Percentiles rank a stretch among this genome's conserved stretches.
These are phyloP conservation scores for Rhinichthys klamathensis DNA, from an alignment of 2,113 vertebrate species.

Conservation along the genomic window DNA sequence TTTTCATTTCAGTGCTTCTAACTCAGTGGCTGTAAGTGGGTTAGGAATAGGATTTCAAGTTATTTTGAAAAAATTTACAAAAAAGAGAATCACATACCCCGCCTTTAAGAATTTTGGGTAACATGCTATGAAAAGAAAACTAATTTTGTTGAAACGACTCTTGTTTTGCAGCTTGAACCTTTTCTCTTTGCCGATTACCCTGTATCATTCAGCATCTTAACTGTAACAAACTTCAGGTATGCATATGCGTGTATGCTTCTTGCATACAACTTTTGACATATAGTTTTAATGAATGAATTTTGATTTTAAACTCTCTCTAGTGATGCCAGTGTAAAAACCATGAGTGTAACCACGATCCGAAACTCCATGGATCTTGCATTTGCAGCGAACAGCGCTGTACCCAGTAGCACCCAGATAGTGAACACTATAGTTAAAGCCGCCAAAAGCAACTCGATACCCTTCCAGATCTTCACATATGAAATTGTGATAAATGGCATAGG, in stretches of 20 bases:
- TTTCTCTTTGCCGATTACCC: conserved; percentile 33
- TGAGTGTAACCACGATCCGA: neutral
- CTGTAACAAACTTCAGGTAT: conserved; percentile 33
- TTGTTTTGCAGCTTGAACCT: conserved; percentile 31
- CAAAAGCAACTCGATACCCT: conserved; percentile 21
- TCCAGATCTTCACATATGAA: conserved; percentile 29
- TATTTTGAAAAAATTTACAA: too few species aligned
- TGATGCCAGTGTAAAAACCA: neutral
- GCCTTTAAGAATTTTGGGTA: neutral
- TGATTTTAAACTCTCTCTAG: neutral
- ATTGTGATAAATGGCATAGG: conserved; percentile 44
- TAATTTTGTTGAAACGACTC: neutral
- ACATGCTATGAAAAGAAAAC: neutral
- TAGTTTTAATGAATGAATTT: neutral
- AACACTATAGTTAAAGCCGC: conserved; percentile 46
- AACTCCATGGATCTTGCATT: conserved; percentile 35
- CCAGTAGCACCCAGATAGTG: conserved; percentile 24
- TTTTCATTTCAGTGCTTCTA: too few species aligned
- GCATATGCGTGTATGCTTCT: neutral
- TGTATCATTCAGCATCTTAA: conserved; percentile 8
- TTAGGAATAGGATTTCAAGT: too few species aligned
- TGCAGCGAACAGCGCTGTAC: neutral
- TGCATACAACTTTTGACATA: neutral
- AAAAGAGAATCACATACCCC: too few species aligned
- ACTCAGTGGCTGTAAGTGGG: too few species aligned